Evolutionary conservation across 2,888 invertebrate genomes (phyloP).

Genomic region (Molorchus minor): DNA sequence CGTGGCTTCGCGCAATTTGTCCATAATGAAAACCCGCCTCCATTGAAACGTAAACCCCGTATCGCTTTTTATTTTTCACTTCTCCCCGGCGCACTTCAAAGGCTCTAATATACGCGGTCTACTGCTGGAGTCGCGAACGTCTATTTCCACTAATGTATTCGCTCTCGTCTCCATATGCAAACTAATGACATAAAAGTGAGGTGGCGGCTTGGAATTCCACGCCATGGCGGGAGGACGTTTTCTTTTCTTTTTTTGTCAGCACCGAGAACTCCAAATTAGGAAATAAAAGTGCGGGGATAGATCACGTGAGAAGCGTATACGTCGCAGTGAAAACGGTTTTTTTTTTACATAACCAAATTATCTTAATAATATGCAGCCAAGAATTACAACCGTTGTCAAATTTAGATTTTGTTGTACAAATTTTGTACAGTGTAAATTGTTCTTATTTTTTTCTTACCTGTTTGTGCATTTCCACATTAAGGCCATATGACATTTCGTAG

Average conservation of each 20-base stretch:
- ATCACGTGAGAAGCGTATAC: neutral
- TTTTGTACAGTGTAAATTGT: neutral
- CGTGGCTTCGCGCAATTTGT: constrained; percentile 14
- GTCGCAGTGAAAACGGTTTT: neutral
- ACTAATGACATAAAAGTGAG: constrained; percentile 27
- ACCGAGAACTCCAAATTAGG: neutral
- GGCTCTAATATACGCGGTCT: constrained; percentile 9
- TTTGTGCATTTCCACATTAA: constrained; percentile 98
- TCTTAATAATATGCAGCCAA: too few relatives aligned
- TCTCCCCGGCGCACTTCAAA: constrained; percentile 11
- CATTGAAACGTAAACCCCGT: constrained; percentile 18
- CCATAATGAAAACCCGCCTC: constrained; percentile 6
- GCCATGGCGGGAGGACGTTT: neutral
- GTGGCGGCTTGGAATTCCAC: constrained; percentile 10
- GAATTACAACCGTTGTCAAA: too few relatives aligned
- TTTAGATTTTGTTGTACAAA: too few relatives aligned
- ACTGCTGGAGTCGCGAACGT: constrained; percentile 6
- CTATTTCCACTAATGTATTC: constrained; percentile 27
- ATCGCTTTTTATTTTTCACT: constrained; percentile 21
- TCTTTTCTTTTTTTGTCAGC: constrained; percentile 1
- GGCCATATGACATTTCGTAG: constrained; percentile 97
- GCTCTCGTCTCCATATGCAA: constrained; percentile 22
- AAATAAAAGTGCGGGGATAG: neutral
- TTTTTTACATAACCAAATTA: too few relatives aligned
- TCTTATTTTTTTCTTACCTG: constrained; percentile 95